Evolutionary conservation across 2,797 vertebrate species (phyloP), one percentile per base, ranked within the genome.

Genomic region (Pangasius djambal): DNA sequence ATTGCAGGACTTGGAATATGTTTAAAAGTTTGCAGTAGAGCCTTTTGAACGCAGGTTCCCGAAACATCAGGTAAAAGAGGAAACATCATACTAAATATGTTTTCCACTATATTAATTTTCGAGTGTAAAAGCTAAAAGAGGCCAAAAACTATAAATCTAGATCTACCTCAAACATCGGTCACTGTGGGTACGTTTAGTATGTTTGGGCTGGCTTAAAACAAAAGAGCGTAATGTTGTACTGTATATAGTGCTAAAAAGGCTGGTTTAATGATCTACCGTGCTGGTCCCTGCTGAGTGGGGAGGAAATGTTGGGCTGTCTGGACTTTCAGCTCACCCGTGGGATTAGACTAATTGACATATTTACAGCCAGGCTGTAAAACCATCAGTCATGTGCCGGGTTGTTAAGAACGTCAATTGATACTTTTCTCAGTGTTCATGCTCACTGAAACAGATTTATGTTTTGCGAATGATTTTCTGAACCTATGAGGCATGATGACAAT

Each of bases 321-420:
- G 86, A 57, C 88, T 89, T 44, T 52, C 50, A 31, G 3, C 34
- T 37, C 28, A 40, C 82, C 20, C 77, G 1, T 63, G 50, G 77
- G 88, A 88, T 89, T 91, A 67, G 25, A 16, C 50, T 83, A 82
- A 89, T 88, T 86, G 65, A 82, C 50, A 40, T 89, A 87, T 89
- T 89, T 89, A 87, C 86, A 50, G 84, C n/a, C 10, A 55, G 86
- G 9, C 59, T 85, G 48, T 89, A 75, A 86, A 85, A 69, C 65
- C 61, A 82, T 50, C 48, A 78, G 25, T 82, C 85, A 82, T 65
- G 18, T 86, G 72, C 48, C 48, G 52, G 67, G 52, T 72, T 86
- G 50, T 79, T 89, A 75, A 83, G 69, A 67, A 83, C 6, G 52
- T 75, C 59, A 89, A 16, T 84, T 67, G n/a, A 34, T 44, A 84